phyloP scores from a whole-genome alignment of 2,113 vertebrate species.

The Hippolais icterina region DNA sequence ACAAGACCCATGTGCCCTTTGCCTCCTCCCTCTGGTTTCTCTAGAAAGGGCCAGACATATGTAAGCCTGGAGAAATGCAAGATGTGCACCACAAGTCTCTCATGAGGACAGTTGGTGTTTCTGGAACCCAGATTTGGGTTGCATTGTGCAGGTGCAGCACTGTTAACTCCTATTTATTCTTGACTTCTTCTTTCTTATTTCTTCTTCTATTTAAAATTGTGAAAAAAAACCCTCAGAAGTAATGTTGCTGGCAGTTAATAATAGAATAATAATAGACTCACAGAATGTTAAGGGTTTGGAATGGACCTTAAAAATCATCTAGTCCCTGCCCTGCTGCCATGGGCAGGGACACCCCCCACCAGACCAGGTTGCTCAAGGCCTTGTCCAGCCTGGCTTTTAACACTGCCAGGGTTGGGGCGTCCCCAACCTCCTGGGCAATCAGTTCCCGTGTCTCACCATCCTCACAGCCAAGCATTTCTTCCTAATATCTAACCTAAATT shows the following conservation, averaged over 20 bases:
- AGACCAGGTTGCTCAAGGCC: not conserved
- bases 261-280: not conserved
- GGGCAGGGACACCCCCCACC: too few species aligned
- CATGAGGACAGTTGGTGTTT: not conserved
- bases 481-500: not conserved
- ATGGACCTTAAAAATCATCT: not conserved
- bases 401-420: not conserved
- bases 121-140: not conserved
- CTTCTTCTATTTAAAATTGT: not conserved
- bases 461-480: not conserved
- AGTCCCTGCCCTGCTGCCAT: not conserved
- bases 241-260: not conserved
- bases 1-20: not conserved
- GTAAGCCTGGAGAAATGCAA: not conserved
- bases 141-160: not conserved
- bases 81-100: not conserved
- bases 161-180: not conserved
- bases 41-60: not conserved
- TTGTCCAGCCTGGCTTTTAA: not conserved
- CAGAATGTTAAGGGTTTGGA: not conserved
- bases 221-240: not conserved
- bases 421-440: not conserved
- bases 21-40: not conserved
- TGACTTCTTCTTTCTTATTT: too few species aligned
- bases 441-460: not conserved